Evolutionary conservation across 2,113 vertebrate species (phyloP), one percentile per base, ranked within the genome.

Genomic region (Stercorarius parasiticus): DNA sequence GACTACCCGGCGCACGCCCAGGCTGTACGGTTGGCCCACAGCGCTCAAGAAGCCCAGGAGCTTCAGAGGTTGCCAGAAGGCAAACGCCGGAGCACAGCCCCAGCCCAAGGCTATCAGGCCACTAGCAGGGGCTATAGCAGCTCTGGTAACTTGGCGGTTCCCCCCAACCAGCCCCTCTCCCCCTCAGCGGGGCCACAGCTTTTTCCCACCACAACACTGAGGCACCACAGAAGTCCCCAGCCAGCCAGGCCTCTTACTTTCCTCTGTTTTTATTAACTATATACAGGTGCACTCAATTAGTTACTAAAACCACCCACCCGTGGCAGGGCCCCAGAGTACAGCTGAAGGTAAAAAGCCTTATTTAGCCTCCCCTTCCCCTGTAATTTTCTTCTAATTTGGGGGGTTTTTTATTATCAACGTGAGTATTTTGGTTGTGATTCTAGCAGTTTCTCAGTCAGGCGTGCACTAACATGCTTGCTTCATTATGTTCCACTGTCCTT

Each of bases 401-500:
- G 42, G 55, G 8, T 9, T 19, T 56, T 76, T 50, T 11, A 56
- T 14, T 32, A 18, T 1, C 13, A n/a, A 16, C 20, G 13, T 11
- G 6, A 64, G 18, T 67, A 36, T 29, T 95, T 73, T 65, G 27
- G 22, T 38, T 72, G 52, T 1, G 0, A 34, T 49, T 65, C 53
- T 42, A 42, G 45, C n/a, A 49, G 10, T 38, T 72, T 65, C 21
- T 40, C 20, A 53, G 36, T 49, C 34, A 81, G 72, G 25, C 5
- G 4, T 1, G 4, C 11, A 1, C 16, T 69, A 13, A 61, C 0
- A 0, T 0, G 0, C 27, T 53, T 16, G 3, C 15, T 67, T 73
- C 0, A 0, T 49, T 53, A 9, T 1, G 10, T 21, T 43, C 42
- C 30, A 9, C 36, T 70, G 4, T 22, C 38, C 38, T 55, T 11